Base-by-base conservation (phyloP, 2,888 invertebrate genomes). In the Cephus pulcher region DNA sequence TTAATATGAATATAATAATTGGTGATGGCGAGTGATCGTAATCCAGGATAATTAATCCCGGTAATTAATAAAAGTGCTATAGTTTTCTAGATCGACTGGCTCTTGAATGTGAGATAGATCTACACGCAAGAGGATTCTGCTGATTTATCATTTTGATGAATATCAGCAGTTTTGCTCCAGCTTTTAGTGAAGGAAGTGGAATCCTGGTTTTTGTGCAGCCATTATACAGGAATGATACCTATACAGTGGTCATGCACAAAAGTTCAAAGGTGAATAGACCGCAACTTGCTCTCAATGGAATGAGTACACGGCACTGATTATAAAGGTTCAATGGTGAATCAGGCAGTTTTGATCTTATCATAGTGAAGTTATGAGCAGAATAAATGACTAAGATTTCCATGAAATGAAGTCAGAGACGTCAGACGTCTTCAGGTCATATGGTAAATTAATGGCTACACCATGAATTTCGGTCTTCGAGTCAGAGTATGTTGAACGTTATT, bases 41-140 rank as follows among this genome's bases (percentile, higher is more conserved):
- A 56, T 56, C 6, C 40, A 56, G 40, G 40, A 56, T 56, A 56
- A 56, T 23, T 56, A 56, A 9, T 56, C 40, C 40, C 23, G 40
- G 40, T 56, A 56, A 56, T 56, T 56, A 56, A 56, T 56, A 56
- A 56, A 56, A 71, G 33, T 71, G 32, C 71, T 71, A 71, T 71
- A 71, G 11, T 71, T 30, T 71, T 34, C 15, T 12, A 71, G 23
- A 34, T 23, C n/a, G 30, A 15, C 71, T 56, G 40, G 23, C 23
- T 56, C 23, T 56, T 2, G 23, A 56, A 56, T 23, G 40, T 9
- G 9, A 23, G 40, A 56, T 56, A 56, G 1, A 56, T 56, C 23
- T 56, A 23, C 40, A 23, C 23, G 40, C 15, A 56, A 56, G 23
- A 56, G 40, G 1, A 56, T 56, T 56, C 40, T 23, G 40, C 23